These are phyloP conservation scores for Drosophila mulleri DNA, from an alignment of 2,888 invertebrate genomes.

Conservation along the genomic window DNA sequence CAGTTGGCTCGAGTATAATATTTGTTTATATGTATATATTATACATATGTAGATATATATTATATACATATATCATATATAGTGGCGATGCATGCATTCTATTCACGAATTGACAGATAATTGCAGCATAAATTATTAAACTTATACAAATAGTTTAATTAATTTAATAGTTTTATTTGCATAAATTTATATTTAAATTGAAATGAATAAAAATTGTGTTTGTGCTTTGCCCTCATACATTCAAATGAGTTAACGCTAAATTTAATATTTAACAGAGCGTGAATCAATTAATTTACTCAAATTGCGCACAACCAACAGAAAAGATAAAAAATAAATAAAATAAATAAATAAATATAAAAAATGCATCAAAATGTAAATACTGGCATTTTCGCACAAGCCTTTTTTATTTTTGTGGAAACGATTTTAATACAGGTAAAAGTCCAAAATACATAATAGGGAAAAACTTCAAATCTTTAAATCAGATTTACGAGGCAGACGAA, in stretches of 20 bases:
- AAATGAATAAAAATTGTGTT: conserved; percentile 12
- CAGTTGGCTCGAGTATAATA: conserved; percentile 6
- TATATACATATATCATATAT: background rate
- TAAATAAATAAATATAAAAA: conserved; percentile 7
- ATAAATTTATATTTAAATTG: conserved; percentile 17
- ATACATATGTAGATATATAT: no score
- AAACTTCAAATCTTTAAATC: conserved; percentile 26
- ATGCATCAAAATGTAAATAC: conserved; percentile 20
- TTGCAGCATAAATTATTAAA: background rate
- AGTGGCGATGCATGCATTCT: background rate
- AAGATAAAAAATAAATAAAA: conserved; percentile 9
- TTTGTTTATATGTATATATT: conserved; percentile 12
- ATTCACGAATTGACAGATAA: background rate
- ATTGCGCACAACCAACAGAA: conserved; percentile 3
- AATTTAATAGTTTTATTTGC: conserved; percentile 13
- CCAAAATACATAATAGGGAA: conserved; percentile 4
- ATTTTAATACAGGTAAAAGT: conserved; percentile 11
- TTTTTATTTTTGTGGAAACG: background rate
- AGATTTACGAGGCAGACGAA: conserved; percentile 18
- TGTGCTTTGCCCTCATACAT: conserved; percentile 10
- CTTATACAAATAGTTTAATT: background rate
- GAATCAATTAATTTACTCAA: conserved; percentile 40
- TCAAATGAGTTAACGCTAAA: conserved; percentile 18
- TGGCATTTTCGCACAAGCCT: conserved; percentile 20
- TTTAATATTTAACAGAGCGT: conserved; percentile 34